Evolutionary conservation across 2,888 invertebrate genomes (phyloP), one percentile per base, ranked within the genome.

Genomic region (Disparrhopalites patrizii): DNA sequence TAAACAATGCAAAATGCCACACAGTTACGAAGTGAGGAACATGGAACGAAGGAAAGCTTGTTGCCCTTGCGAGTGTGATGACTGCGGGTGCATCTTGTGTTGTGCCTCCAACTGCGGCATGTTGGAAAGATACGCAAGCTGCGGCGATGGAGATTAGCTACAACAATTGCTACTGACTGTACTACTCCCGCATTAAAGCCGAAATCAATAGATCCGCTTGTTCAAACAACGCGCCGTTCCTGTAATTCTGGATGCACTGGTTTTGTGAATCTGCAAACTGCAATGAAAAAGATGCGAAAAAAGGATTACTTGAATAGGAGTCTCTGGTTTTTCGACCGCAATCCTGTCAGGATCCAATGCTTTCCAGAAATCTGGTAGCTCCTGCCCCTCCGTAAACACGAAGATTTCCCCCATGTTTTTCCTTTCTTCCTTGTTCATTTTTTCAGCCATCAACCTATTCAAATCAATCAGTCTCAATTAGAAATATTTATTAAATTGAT

Each of bases 341-440:
- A 20, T 28, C 7, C 18, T 28, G 23, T 70, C 68, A 15, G 73
- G 69, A n/a, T 77, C 78, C 23, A 98, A 79, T 25, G 83, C 82
- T 62, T 84, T 82, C 91, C 95, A 93, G 81, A 99, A 98, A 28
- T 90, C 90, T 5, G 81, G 81, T 5, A 88, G 86, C 77, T 98
- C 97, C 65, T 87, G 85, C 0, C 89, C 90, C 79, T 92, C 90
- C 38, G 83, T 82, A 78, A 94, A 90, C 0, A 91, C 87, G 47
- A 91, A 81, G 64, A 99, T 88, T 77, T 96, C 95, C 0, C 95
- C 89, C 78, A 90, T 90, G 78, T 93, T 93, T 79, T 99, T 99
- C 23, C 98, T 83, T 80, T 99, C 99, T 77, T 95, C 93, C 81
- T 98, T 98, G 80, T 97, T 99, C 66, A 99, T 93, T 80, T 98